Evolutionary conservation across 23 tunicate species (phyloP), one percentile per base, ranked within the genome.

Genomic region (Botrylloides violaceus): DNA sequence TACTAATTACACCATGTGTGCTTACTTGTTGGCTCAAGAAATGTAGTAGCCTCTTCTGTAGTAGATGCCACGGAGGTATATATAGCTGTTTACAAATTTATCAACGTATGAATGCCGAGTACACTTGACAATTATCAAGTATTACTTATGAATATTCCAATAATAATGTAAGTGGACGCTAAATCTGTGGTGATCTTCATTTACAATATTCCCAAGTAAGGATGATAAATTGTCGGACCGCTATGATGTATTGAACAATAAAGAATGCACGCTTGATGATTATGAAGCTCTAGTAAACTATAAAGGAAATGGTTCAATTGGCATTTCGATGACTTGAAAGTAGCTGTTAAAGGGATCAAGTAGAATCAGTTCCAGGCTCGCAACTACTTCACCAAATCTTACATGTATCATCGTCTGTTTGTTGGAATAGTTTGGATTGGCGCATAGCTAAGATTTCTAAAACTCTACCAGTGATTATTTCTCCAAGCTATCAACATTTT

Each of bases 1-100:
- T n/a, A n/a, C n/a, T n/a, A 43, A 43, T 43, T 43, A 15, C 53
- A 43, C 9, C 9, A 43, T 43, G 9, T 15, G 15, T 47, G 26
- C 77, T 72, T 55, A 72, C 77, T 72, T 53, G 77, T 72, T 0
- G 77, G 26, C n/a, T 55, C 64, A 47, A 35, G 24, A 18, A 61
- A 12, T 9, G 82, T 78, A 32, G 36, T 57, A 0, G 65, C 47
- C 36, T 49, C 64, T 25, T 32, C 59, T 12, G 70, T 63, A 63
- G 70, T 63, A 25, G 36, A 19, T 4, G 70, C 23, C 29, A 19
- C 36, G 7, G 64, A 7, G 27, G 64, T 18, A n/a, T 5, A n/a
- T 6, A 59, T 59, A 22, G 64, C 53, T 43, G 53, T 43, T 43
- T 43, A 43, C 53, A 43, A 43, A 43, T 43, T 9, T 43, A 43